Evolutionary conservation across 1,140 invertebrate genomes (phyloP), one percentile per base, ranked within the genome.

Genomic region (Diabrotica virgifera): DNA sequence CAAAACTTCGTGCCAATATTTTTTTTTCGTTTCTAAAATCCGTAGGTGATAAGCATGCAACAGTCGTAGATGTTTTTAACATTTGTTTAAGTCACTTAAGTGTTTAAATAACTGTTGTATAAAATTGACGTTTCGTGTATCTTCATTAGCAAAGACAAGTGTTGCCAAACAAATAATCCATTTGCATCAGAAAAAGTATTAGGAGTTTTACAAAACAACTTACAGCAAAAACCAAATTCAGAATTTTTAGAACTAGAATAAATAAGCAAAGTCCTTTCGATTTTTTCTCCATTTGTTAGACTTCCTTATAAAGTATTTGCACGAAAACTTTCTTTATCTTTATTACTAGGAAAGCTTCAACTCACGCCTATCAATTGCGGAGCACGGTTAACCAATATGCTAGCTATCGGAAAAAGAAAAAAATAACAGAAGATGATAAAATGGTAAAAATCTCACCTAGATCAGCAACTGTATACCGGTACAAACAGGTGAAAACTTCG

Each of bases 141-240:
- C 35, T 58, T 56, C 12, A 66, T 52, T 57, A 38, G 10, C 50
- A 52, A 62, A 57, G 53, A 36, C 55, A 66, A 58, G 56, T 66
- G 52, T 66, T 56, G 54, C 65, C 59, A 66, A 59, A 63, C 65
- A 66, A 14, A 52, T 50, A 62, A 8, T 58, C 65, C 65, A 60
- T 60, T 35, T 60, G 59, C 14, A 46, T 58, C 50, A 36, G 6
- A 54, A 63, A 66, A 50, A 53, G 54, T 66, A 36, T 61, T 63
- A 46, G 40, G n/a, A 57, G n/a, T 63, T 52, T 24, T 38, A 59
- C 46, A 24, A 40, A 61, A 65, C 13, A 65, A 38, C 50, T 66
- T 63, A 38, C 65, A 66, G 57, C 59, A 62, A 56, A 66, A 56
- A 58, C 54, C 62, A 63, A 63, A 66, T 52, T 63, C 59, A 52